phyloP scores from a whole-genome alignment of 2,113 vertebrate species.

The Donacobius atricapilla region DNA sequence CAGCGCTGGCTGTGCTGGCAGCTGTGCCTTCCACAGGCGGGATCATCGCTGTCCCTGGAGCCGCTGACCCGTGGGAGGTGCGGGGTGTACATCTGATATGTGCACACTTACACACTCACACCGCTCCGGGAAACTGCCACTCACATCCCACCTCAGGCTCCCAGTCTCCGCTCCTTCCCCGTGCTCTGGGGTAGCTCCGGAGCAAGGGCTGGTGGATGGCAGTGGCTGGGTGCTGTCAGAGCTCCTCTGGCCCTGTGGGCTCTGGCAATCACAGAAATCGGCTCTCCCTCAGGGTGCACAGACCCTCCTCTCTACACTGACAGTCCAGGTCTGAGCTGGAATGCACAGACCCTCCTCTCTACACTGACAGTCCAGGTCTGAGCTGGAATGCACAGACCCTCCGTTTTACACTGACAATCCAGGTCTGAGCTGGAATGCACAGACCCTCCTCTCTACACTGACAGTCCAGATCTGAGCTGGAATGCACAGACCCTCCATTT shows the following conservation, averaged over 20 bases:
- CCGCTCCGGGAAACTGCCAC: neutral
- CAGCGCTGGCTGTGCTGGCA: neutral
- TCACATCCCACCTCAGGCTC: neutral
- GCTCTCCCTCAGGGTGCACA: neutral
- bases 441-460: neutral
- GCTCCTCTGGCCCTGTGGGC: neutral
- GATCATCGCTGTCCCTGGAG: neutral
- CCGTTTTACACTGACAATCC: neutral
- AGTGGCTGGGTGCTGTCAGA: neutral
- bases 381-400: neutral
- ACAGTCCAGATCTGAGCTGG: neutral
- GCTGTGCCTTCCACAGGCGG: neutral
- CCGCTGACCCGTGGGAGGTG: rapidly evolving
- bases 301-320: neutral
- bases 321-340: too few species aligned
- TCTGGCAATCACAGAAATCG: neutral
- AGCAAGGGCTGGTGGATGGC: neutral
- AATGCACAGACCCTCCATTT: neutral
- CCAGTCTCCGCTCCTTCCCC: rapidly evolving
- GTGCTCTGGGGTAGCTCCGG: rapidly evolving
- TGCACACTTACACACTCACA: rapidly evolving
- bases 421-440: too few species aligned
- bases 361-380: rapidly evolving
- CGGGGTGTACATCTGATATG: rapidly evolving
- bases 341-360: neutral